Conservation (phyloP, 1,140 invertebrate species). For the Trichonephila clavipes region DNA sequence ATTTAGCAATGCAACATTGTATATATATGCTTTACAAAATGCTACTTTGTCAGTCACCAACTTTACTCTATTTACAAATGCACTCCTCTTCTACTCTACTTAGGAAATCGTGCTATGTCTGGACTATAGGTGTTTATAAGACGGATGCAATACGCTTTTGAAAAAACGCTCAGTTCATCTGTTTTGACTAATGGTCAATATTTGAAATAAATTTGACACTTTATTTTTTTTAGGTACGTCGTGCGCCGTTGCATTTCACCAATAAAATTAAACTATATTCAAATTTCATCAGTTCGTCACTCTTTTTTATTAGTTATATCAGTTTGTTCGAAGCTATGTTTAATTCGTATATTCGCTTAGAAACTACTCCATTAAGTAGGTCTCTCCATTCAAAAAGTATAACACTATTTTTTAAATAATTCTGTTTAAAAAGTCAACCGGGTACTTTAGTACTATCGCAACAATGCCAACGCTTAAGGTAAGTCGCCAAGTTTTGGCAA, state of each 20-base stretch:
- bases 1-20: conserved; percentile 39
- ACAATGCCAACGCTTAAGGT: no score
- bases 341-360: neutral
- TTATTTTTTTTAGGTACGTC: neutral
- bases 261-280: neutral
- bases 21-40: conserved; percentile 57
- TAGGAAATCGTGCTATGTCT: conserved; percentile 22
- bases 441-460: no score
- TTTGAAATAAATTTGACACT: conserved; percentile 16
- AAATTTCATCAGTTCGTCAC: neutral
- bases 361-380: no score
- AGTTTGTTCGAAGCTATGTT: neutral
- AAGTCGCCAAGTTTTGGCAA: no score
- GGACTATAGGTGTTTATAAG: conserved; percentile 25
- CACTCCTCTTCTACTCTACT: neutral
- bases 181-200: neutral
- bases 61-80: neutral
- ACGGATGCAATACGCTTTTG: neutral
- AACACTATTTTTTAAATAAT: no score
- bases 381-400: no score
- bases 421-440: no score
- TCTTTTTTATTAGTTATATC: neutral
- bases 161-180: neutral
- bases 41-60: conserved; percentile 46
- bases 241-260: neutral